Evolutionary conservation across 2,113 vertebrate species (phyloP).

Genomic region (Catharus minimus): DNA sequence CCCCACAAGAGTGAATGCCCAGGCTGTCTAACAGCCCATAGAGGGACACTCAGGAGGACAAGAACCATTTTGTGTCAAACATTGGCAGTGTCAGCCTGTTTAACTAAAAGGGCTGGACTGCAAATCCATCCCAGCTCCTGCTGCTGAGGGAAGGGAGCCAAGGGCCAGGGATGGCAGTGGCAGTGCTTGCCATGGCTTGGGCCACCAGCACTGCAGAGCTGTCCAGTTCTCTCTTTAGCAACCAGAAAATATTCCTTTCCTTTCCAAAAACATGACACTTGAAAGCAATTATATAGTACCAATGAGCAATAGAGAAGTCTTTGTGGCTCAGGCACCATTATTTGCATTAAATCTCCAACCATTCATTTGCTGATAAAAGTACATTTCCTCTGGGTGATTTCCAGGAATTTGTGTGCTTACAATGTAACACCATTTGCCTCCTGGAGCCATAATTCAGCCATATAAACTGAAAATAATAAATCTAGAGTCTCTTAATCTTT

Average conservation of each 20-base stretch:
- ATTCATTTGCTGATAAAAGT: not conserved
- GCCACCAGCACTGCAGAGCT: not conserved
- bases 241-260: not conserved
- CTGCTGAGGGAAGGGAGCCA: not conserved
- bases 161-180: not conserved
- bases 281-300: not conserved
- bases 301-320: not conserved
- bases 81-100: fast-evolving
- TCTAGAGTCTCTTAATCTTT: not conserved
- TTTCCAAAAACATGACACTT: not conserved
- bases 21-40: fast-evolving
- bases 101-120: not conserved
- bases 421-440: not conserved
- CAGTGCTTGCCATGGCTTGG: not conserved
- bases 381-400: not conserved
- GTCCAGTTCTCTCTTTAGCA: not conserved
- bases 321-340: not conserved
- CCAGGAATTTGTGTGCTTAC: not conserved
- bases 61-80: not conserved
- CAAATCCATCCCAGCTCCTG: not conserved
- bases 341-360: not conserved
- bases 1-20: not conserved
- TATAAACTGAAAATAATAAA: conserved; percentile 19
- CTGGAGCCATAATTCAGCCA: not conserved
- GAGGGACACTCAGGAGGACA: fast-evolving